Base-by-base conservation (phyloP, 2,888 invertebrate genomes). In the Conchocele bisecta region DNA sequence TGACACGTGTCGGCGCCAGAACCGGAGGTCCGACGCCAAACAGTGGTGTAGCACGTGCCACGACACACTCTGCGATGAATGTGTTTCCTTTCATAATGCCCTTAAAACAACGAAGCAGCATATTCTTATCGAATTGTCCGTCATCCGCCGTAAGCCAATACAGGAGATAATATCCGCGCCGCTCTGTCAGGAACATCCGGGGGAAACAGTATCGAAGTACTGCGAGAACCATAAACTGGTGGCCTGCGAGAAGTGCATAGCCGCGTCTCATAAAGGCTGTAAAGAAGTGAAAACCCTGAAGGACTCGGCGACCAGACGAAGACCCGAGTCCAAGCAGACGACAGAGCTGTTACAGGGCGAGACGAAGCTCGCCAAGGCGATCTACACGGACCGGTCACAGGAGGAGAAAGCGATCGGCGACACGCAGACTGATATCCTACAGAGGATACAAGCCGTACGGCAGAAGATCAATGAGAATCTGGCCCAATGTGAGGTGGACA, bases 41-140 rank as follows among this genome's bases (percentile, higher is more conserved):
- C 60, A 79, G 20, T 83, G 81, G 81, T 83, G 83, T 50, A 59
- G 57, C 0, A 46, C 39, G 5, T 83, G 83, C 41, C 78, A 75
- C 29, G 81, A 81, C 39, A 66, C 81, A 1, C 59, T 83, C 0
- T 83, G 83, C 42, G 69, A 70, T 9, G 64, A 65, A 11, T 83
- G 83, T 46, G 67, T 69, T 0, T 75, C 67, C 0, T 74, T 79
- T 24, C 83, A 83, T 33, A 71, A 68, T 53, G 79, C 83, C 0
- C 58, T 83, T 44, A 79, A 76, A 56, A 74, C 79, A 31, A 81
- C 83, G 2, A 78, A 75, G 48, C 58, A 64, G 9, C 83, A 83
- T 39, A 53, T 58, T 0, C 58, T 78, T 11, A 39, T 67, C 20
- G 29, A 51, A 15, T 28, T 83, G n/a, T 24, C 65, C 0, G 66